Conservation (phyloP, 2,797 vertebrate species). For the Lindbergichthys nudifrons region DNA sequence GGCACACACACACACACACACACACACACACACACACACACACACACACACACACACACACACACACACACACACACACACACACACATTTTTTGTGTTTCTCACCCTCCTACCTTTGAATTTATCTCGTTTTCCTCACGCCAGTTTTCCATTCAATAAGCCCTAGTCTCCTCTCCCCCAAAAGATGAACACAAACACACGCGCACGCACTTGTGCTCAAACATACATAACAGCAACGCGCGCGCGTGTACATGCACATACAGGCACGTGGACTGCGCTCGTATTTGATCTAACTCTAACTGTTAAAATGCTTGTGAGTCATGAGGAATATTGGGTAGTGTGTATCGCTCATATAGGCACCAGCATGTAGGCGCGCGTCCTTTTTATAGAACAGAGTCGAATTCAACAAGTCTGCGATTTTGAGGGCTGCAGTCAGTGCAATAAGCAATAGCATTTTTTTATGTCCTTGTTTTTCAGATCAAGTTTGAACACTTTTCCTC, state of each 20-base stretch:
- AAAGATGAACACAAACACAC: slow-evolving; percentile 8
- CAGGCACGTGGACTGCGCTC: not conserved
- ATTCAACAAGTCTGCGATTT: slow-evolving; percentile 61
- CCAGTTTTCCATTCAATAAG: slow-evolving; percentile 29
- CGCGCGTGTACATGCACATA: not conserved
- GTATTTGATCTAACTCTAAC: slow-evolving; percentile 23
- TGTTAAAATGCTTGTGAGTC: slow-evolving; percentile 39
- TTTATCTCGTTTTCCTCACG: slow-evolving; percentile 54
- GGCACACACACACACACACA: slow-evolving; percentile 8
- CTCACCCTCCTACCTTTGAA: slow-evolving; percentile 40
- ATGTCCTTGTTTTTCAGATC: slow-evolving; percentile 75
- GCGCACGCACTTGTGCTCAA: not conserved
- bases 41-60: slow-evolving; percentile 7
- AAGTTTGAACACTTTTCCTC: slow-evolving; percentile 87
- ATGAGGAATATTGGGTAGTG: slow-evolving; percentile 11
- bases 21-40: slow-evolving; percentile 22
- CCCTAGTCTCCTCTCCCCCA: slow-evolving; percentile 1
- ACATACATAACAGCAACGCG: not conserved
- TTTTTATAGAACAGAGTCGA: slow-evolving; percentile 18
- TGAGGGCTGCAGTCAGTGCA: not conserved
- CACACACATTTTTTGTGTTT: slow-evolving; percentile 15
- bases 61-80: slow-evolving; percentile 4
- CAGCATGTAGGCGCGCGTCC: slow-evolving; percentile 26
- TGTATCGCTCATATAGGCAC: slow-evolving; percentile 16
- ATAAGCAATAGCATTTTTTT: not conserved